Evolutionary conservation across 2,113 vertebrate genomes (phyloP).

Genomic region (Prionailurus bengalensis): DNA sequence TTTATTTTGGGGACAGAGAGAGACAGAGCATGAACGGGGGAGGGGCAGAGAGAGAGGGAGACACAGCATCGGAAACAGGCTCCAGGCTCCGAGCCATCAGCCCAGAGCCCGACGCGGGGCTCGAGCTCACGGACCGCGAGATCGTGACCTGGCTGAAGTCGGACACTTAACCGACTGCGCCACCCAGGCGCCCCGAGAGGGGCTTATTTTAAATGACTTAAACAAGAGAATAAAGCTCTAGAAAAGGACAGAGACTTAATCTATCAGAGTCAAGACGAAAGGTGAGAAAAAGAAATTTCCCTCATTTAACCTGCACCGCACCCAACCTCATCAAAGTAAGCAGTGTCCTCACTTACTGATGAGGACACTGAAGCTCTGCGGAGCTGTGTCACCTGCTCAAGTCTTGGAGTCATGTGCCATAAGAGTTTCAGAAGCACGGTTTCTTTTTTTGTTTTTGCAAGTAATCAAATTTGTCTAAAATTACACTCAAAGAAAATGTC

Average conservation of each 20-base stretch:
- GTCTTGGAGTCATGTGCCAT: neutral
- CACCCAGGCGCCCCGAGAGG: neutral
- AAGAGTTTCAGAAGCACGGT: neutral
- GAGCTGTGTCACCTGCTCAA: neutral
- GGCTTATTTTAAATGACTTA: neutral
- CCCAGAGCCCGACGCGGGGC: too few relatives aligned
- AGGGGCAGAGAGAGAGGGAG: too few relatives aligned
- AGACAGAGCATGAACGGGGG: too few relatives aligned
- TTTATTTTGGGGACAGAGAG: too few relatives aligned
- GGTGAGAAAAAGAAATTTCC: neutral
- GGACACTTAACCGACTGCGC: too few relatives aligned
- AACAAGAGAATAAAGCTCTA: neutral
- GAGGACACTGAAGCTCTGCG: neutral
- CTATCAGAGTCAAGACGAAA: neutral
- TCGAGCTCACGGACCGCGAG: too few relatives aligned
- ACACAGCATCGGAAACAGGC: too few relatives aligned
- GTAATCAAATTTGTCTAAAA: conserved; percentile 37
- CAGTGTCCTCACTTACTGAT: neutral
- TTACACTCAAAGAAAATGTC: neutral
- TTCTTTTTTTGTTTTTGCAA: neutral
- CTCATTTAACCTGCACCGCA: neutral
- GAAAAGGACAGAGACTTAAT: neutral
- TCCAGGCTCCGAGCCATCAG: too few relatives aligned
- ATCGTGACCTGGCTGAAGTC: too few relatives aligned
- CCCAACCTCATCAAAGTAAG: neutral